Percentiles rank a stretch among this genome's conserved stretches.
phyloP scores from a whole-genome alignment of 1,140 invertebrate genomes.

The Dufourea novaeangliae region DNA sequence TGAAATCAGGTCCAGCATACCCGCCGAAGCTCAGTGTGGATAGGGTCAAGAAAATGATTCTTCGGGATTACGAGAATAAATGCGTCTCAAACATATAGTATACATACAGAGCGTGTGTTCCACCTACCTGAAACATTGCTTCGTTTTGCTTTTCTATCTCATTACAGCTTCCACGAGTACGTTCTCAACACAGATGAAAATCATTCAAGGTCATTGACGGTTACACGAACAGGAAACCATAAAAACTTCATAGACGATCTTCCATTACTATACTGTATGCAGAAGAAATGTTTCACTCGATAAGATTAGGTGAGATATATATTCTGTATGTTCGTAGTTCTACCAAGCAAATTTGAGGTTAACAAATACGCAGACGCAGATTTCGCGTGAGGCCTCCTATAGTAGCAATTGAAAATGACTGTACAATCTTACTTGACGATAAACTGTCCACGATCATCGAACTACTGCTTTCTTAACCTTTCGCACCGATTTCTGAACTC shows the following conservation, averaged over 20 bases:
- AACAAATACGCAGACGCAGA: neutral
- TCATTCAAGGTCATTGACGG: neutral
- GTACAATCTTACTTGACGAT: too few relatives aligned
- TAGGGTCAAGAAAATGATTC: constrained; percentile 14
- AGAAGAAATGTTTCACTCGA: neutral
- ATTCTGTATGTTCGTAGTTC: neutral
- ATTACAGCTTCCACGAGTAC: too few relatives aligned
- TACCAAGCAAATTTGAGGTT: neutral
- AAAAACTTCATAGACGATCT: neutral
- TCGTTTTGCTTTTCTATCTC: too few relatives aligned
- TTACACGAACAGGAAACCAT: neutral
- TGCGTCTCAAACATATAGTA: constrained; percentile 37
- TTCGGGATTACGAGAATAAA: constrained; percentile 28
- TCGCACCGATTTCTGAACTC: too few relatives aligned
- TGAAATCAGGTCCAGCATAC: constrained; percentile 28
- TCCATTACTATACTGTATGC: neutral
- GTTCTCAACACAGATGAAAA: neutral
- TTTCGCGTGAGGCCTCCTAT: too few relatives aligned
- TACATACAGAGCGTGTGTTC: too few relatives aligned
- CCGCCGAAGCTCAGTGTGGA: constrained; percentile 27
- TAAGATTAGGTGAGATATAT: neutral
- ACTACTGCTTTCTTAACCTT: too few relatives aligned
- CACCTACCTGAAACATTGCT: too few relatives aligned
- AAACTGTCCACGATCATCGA: neutral
- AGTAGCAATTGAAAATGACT: too few relatives aligned